A percentile compares a stretch with the other conserved stretches of the same genome.
Conservation (phyloP, 2,113 vertebrate genomes). For the Prochilodus magdalenae region DNA sequence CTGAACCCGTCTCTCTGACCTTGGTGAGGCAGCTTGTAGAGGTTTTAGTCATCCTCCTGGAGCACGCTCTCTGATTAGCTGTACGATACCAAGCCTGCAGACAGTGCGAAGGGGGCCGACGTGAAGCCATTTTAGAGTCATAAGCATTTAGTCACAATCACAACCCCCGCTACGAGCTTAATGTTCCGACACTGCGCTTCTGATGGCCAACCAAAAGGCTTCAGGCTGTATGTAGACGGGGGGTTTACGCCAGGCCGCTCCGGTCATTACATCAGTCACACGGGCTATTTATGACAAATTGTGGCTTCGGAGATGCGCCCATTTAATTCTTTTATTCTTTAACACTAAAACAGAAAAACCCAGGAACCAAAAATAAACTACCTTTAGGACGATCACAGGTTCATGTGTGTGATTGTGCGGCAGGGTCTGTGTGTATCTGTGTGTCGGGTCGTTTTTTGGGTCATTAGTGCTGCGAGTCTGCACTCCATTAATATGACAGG, state of each 20-base stretch:
- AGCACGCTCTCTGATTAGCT: constrained; percentile 28
- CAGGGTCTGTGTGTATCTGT: constrained; percentile 28
- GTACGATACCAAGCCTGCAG: neutral
- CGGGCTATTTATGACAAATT: constrained; percentile 20
- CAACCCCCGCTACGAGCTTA: constrained; percentile 45
- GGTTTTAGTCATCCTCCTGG: neutral
- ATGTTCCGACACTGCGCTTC: constrained; percentile 33
- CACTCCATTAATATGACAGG: constrained; percentile 13
- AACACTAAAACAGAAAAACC: neutral
- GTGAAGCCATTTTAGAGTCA: constrained; percentile 36
- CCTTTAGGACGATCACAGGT: constrained; percentile 12
- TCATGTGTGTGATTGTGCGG: neutral
- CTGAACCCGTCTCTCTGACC: constrained; percentile 19
- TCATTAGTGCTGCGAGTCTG: constrained; percentile 43
- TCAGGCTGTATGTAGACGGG: neutral
- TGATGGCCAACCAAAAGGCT: constrained; percentile 4
- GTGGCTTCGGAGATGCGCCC: neutral
- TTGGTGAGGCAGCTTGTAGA: constrained; percentile 33
- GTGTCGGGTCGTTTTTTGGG: constrained; percentile 43
- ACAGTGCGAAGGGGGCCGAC: neutral
- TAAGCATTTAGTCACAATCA: constrained; percentile 29
- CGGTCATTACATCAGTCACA: constrained; percentile 32
- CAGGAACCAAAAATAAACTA: neutral
- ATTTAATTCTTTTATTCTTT: neutral
- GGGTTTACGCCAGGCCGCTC: neutral